Conservation (phyloP, 2,113 vertebrate species). For the Haemorhous mexicanus region DNA sequence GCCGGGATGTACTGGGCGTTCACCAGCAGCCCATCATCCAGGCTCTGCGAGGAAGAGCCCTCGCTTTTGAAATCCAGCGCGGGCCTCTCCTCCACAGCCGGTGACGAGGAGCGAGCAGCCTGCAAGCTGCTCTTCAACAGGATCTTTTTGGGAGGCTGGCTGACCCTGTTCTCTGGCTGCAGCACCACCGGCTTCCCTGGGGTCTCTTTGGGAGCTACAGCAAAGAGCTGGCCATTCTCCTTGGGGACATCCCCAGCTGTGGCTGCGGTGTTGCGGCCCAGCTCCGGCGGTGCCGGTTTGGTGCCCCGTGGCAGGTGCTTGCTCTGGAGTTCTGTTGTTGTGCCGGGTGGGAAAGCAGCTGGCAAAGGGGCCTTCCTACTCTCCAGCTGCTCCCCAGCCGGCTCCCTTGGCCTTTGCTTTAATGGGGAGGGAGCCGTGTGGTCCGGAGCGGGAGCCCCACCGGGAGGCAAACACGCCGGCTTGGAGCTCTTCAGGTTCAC, state of each 20-base stretch:
- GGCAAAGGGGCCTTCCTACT: slow-evolving; percentile 56
- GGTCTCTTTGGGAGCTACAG: slow-evolving; percentile 69
- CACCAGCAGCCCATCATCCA: slow-evolving; percentile 77
- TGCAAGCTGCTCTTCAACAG: slow-evolving; percentile 65
- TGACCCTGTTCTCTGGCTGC: slow-evolving; percentile 67
- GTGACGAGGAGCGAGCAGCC: not conserved
- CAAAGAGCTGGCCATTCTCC: slow-evolving; percentile 56
- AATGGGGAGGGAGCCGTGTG: slow-evolving; percentile 63
- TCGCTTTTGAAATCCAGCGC: slow-evolving; percentile 75
- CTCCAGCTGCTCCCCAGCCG: slow-evolving; percentile 70
- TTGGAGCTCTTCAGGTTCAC: slow-evolving; percentile 74
- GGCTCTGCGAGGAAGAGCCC: slow-evolving; percentile 82
- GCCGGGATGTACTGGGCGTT: slow-evolving; percentile 72
- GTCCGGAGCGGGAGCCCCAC: slow-evolving; percentile 53
- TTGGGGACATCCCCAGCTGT: slow-evolving; percentile 51
- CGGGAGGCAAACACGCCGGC: slow-evolving; percentile 60
- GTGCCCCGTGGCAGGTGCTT: slow-evolving; percentile 58
- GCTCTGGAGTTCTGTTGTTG: slow-evolving; percentile 47
- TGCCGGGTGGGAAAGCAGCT: not conserved
- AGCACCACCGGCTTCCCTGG: not conserved
- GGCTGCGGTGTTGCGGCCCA: not conserved
- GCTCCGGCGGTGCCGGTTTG: slow-evolving; percentile 52
- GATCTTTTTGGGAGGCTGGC: slow-evolving; percentile 61
- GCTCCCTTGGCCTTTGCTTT: slow-evolving; percentile 74
- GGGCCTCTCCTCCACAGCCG: slow-evolving; percentile 58